Evolutionary conservation across 1,140 invertebrate species (phyloP).

Genomic region (Triops cancriformis): DNA sequence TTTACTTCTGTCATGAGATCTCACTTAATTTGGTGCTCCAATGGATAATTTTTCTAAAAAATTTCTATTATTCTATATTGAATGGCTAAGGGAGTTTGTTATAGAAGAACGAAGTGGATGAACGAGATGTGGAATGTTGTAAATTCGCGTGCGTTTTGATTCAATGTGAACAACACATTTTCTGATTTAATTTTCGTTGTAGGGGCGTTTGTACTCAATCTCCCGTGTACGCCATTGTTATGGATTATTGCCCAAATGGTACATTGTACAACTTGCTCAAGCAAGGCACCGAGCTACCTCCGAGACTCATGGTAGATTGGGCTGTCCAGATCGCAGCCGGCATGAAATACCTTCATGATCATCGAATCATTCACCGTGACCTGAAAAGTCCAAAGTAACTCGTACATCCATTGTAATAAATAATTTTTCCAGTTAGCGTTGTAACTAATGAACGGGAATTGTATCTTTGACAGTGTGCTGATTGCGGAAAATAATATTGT

Average conservation of each 20-base stretch:
- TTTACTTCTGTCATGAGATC: no score
- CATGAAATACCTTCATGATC: constrained; percentile 90
- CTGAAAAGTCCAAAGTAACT: constrained; percentile 92
- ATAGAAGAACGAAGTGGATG: no score
- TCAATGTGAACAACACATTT: not conserved
- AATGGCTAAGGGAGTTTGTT: no score
- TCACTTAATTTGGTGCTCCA: no score
- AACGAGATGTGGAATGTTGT: no score
- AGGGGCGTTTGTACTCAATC: constrained; percentile 86
- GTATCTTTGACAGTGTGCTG: constrained; percentile 64
- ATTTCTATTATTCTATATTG: no score
- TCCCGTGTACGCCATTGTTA: constrained; percentile 91
- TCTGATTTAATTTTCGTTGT: constrained; percentile 35
- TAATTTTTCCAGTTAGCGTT: not conserved
- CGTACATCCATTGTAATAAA: not conserved
- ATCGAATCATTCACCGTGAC: constrained; percentile 97
- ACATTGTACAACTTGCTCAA: constrained; percentile 83
- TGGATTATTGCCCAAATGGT: constrained; percentile 96
- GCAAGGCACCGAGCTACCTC: constrained; percentile 68
- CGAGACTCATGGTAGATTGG: constrained; percentile 77
- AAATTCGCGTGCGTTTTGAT: not conserved
- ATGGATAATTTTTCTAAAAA: no score
- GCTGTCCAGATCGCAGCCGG: constrained; percentile 90
- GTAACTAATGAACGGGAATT: no score
- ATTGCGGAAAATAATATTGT: constrained; percentile 81